These are phyloP conservation scores for Spodoptera litura DNA, from an alignment of 1,140 invertebrate species.

Conservation along the genomic window DNA sequence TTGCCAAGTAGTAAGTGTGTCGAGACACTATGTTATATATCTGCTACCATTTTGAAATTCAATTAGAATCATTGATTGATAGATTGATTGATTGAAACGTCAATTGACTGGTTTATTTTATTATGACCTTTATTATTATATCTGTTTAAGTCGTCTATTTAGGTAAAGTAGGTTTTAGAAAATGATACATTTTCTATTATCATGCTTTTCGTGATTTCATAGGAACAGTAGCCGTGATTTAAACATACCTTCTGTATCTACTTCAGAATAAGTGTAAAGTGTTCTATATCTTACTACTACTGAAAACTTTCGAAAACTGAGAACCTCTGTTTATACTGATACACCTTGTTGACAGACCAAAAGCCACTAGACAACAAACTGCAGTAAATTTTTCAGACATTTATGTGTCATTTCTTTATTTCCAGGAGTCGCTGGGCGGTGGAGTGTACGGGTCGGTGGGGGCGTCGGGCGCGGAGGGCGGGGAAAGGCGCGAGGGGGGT, in stretches of 20 bases:
- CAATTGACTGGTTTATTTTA: background rate
- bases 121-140: background rate
- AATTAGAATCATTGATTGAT: background rate
- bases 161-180: too few species aligned
- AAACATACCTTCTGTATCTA: too few species aligned
- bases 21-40: background rate
- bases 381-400: background rate
- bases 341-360: too few species aligned
- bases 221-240: too few species aligned
- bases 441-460: conserved; percentile 74
- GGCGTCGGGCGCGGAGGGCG: conserved; percentile 75
- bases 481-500: conserved; percentile 90
- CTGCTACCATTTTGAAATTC: conserved; percentile 15
- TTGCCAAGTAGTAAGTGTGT: conserved; percentile 26
- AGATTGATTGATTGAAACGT: background rate
- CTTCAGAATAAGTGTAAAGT: too few species aligned
- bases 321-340: background rate
- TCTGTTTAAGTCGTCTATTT: too few species aligned
- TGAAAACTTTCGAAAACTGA: too few species aligned
- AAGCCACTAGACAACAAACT: too few species aligned
- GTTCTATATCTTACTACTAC: too few species aligned
- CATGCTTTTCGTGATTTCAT: too few species aligned
- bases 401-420: background rate
- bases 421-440: conserved; percentile 77
- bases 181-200: too few species aligned